These are phyloP conservation scores for Glareola pratincola DNA, from an alignment of 2,113 vertebrate species.

Conservation along the genomic window DNA sequence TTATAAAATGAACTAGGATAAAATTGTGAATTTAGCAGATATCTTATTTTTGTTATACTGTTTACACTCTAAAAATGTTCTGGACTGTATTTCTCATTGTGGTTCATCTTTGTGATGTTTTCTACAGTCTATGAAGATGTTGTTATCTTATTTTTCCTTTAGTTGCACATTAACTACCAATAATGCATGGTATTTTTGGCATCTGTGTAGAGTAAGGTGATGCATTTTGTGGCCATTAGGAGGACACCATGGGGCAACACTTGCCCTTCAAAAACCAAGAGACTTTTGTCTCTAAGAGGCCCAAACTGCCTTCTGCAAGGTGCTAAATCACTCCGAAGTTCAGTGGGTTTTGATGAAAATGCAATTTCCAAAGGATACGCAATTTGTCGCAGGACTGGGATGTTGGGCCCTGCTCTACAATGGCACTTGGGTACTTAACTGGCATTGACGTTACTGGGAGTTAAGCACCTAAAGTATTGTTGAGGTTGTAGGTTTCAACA, in stretches of 20 bases:
- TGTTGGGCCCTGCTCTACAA: neutral
- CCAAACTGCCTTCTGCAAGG: neutral
- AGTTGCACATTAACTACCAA: neutral
- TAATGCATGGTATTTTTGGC: neutral
- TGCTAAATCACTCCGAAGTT: neutral
- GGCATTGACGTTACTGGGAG: accelerated
- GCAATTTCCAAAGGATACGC: neutral
- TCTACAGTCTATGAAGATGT: neutral
- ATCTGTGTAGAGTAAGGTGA: neutral
- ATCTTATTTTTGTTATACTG: neutral
- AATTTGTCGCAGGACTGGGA: neutral
- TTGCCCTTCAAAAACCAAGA: neutral
- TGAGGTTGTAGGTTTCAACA: neutral
- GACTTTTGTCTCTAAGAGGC: neutral
- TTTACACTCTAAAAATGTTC: neutral
- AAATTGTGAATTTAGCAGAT: neutral
- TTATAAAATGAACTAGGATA: neutral
- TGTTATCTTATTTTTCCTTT: neutral
- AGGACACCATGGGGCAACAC: neutral
- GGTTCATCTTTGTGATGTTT: neutral
- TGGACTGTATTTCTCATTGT: neutral
- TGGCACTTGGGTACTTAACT: neutral
- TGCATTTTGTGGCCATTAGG: accelerated
- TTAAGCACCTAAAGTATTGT: neutral
- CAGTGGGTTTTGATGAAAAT: neutral